phyloP scores from a whole-genome alignment of 2,888 invertebrate genomes.

The Melieria omissa region DNA sequence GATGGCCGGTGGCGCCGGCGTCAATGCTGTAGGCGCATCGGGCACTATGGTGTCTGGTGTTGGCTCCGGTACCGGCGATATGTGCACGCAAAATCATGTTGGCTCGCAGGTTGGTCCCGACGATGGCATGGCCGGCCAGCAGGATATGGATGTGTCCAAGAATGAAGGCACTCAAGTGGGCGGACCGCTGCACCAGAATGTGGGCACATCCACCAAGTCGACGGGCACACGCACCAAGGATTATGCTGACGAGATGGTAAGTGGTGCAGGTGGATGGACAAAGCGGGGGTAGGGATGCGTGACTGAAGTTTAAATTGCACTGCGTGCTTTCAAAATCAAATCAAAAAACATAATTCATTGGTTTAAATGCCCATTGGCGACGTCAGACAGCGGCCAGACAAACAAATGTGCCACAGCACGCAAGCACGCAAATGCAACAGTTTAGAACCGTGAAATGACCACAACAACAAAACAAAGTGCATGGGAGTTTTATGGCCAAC shows the following conservation, averaged over 20 bases:
- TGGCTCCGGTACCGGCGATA: slow-evolving; percentile 66
- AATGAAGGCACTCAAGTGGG: slow-evolving; percentile 88
- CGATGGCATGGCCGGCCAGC: slow-evolving; percentile 64
- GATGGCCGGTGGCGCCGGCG: slow-evolving; percentile 71
- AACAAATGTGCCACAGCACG: slow-evolving; percentile 23
- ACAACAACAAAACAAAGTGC: too few species aligned
- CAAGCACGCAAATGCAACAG: slow-evolving; percentile 23
- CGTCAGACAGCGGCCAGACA: slow-evolving; percentile 13
- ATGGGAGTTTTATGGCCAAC: too few species aligned
- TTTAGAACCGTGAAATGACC: background rate
- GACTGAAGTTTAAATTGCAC: too few species aligned
- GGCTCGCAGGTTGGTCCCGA: slow-evolving; percentile 70
- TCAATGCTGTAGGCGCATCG: slow-evolving; percentile 47
- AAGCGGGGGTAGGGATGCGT: too few species aligned
- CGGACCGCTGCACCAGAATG: slow-evolving; percentile 72
- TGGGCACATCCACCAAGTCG: slow-evolving; percentile 73
- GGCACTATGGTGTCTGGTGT: slow-evolving; percentile 51
- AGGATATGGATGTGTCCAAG: slow-evolving; percentile 72
- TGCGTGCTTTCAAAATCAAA: background rate
- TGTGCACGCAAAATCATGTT: slow-evolving; percentile 78
- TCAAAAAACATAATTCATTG: background rate
- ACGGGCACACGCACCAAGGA: slow-evolving; percentile 74
- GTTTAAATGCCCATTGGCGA: background rate
- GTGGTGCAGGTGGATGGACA: slow-evolving; percentile 17
- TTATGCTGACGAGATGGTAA: slow-evolving; percentile 74